Percentiles rank a stretch among this genome's conserved stretches.
phyloP scores from a whole-genome alignment of 2,888 invertebrate species.

The Escarpia spicata region DNA sequence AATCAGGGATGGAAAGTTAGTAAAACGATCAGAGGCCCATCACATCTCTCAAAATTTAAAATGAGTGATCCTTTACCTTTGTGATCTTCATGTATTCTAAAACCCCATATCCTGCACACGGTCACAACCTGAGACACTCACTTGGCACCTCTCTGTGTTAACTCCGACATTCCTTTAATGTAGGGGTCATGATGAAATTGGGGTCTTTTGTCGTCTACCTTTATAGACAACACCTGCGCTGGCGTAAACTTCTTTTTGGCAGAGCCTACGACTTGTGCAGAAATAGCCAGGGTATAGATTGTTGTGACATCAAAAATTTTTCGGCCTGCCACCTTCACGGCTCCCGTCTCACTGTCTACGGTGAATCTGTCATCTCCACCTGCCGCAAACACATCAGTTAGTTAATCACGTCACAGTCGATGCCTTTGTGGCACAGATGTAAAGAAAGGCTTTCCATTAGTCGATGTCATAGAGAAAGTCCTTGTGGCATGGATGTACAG shows the following conservation, averaged over 20 bases:
- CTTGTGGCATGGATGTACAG: too few species aligned
- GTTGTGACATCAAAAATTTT: conserved; percentile 32
- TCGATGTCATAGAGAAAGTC: too few species aligned
- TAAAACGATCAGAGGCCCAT: too few species aligned
- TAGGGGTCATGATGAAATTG: conserved; percentile 39
- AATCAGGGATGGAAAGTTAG: too few species aligned
- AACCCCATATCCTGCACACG: background rate
- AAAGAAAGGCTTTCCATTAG: too few species aligned
- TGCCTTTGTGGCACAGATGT: background rate
- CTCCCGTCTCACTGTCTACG: conserved; percentile 39
- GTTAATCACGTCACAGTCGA: too few species aligned
- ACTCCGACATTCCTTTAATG: conserved; percentile 38
- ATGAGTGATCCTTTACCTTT: too few species aligned
- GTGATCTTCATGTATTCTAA: background rate
- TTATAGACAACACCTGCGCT: conserved; percentile 37
- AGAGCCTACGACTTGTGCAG: conserved; percentile 38
- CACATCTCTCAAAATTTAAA: too few species aligned
- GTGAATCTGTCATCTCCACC: conserved; percentile 39
- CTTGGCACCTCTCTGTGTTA: conserved; percentile 8
- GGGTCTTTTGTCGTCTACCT: conserved; percentile 34
- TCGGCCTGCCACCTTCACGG: conserved; percentile 36
- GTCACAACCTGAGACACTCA: background rate
- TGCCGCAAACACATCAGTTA: background rate
- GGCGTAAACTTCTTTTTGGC: conserved; percentile 32
- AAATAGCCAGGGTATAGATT: conserved; percentile 37